Conservation (phyloP, 2,888 invertebrate genomes). For the Thelaira solivaga region DNA sequence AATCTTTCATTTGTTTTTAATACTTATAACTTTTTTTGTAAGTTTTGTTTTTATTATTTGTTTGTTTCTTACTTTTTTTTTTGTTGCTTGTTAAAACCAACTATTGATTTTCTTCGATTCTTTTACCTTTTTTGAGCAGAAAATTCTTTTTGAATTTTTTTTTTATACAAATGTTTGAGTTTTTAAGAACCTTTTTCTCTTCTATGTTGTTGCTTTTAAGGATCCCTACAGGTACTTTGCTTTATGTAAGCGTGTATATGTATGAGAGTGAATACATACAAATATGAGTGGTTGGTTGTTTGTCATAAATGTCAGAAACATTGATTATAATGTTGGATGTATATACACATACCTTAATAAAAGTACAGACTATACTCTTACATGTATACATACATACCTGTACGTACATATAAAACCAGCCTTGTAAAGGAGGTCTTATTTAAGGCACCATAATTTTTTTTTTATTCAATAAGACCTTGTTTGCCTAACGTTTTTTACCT, state of each 20-base stretch:
- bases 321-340: slow-evolving; percentile 47
- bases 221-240: slow-evolving; percentile 40
- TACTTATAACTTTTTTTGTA: slow-evolving; percentile 22
- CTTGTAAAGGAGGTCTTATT: too few relatives aligned
- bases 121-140: slow-evolving; percentile 37
- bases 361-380: neutral
- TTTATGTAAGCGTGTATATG: neutral
- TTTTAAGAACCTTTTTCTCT: slow-evolving; percentile 31
- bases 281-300: slow-evolving; percentile 8
- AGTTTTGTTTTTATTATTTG: neutral
- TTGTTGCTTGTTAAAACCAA: slow-evolving; percentile 23
- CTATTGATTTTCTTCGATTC: slow-evolving; percentile 39
- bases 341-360: neutral
- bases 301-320: slow-evolving; percentile 60
- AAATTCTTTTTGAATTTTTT: slow-evolving; percentile 10
- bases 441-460: too few relatives aligned
- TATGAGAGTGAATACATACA: neutral
- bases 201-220: slow-evolving; percentile 22
- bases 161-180: slow-evolving; percentile 40
- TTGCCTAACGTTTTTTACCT: too few relatives aligned
- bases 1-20: slow-evolving; percentile 45
- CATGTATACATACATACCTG: too few relatives aligned
- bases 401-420: too few relatives aligned
- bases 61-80: slow-evolving; percentile 10
- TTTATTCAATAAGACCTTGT: too few relatives aligned